A percentile compares a stretch with the other conserved stretches of the same genome.
These are phyloP conservation scores for Merluccius polli DNA, from an alignment of 2,797 vertebrate species.

Conservation along the genomic window DNA sequence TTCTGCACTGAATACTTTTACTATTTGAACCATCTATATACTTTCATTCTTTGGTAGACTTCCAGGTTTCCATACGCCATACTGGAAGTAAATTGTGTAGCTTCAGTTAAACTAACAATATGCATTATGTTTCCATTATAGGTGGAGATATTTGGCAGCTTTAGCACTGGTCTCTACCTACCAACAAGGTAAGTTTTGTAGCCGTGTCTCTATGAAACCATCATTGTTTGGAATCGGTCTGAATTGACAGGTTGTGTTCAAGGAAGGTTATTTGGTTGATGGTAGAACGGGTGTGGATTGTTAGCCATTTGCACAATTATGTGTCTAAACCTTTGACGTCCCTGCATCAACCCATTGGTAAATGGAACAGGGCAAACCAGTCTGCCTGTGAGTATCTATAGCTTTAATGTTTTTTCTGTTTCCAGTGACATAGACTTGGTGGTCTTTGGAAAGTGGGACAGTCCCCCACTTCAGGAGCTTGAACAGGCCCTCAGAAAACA, in stretches of 20 bases:
- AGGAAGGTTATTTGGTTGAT: not conserved
- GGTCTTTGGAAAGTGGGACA: conserved; percentile 97
- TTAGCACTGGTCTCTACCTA: conserved; percentile 97
- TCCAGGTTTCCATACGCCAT: not conserved
- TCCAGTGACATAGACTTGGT: conserved; percentile 94
- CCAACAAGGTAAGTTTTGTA: conserved; percentile 85
- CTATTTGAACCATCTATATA: not conserved
- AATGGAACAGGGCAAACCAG: not conserved
- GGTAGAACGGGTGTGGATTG: not conserved
- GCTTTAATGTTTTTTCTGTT: conserved; percentile 8
- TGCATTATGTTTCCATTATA: conserved; percentile 49
- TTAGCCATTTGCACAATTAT: not conserved
- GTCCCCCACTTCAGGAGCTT: conserved; percentile 88
- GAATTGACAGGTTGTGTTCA: not conserved
- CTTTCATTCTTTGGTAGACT: not conserved
- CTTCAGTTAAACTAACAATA: not conserved
- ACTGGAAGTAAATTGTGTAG: not conserved
- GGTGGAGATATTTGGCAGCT: conserved; percentile 99
- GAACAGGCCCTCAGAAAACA: conserved; percentile 92
- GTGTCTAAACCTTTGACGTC: not conserved
- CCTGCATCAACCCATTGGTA: not conserved
- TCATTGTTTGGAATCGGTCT: not conserved
- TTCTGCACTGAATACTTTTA: not conserved
- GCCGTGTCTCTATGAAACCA: not conserved
- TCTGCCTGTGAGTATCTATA: not conserved